Evolutionary conservation across 2,888 invertebrate genomes (phyloP), one percentile per base, ranked within the genome.

Genomic region (Nomada ruficornis): DNA sequence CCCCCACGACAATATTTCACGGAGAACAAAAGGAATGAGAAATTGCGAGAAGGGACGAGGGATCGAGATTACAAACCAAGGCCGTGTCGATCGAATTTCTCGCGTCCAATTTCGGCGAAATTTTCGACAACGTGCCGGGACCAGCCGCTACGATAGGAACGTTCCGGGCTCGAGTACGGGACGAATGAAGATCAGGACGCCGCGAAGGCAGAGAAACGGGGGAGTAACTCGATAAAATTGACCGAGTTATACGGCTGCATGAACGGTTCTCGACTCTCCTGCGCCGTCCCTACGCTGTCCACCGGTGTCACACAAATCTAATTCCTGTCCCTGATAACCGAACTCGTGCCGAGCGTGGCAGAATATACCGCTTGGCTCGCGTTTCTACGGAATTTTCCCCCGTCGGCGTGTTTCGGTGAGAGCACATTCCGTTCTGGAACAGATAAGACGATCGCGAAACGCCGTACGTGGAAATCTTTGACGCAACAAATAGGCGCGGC

Each of bases 201-300:
- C 71, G 84, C 65, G 75, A 78, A 82, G 82, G 77, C 75, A 77
- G 76, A 83, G 85, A 77, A 83, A 80, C 70, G 68, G 80, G 75
- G 50, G 42, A 60, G 82, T 89, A 88, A 89, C 82, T 89, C 83
- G 80, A 89, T 89, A 84, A 89, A 89, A 86, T 85, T 86, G 85
- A 85, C 86, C 84, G 67, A 87, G 80, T 89, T 89, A 87, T 70
- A 77, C 76, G 83, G 65, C 47, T 78, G 80, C 80, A 85, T 54
- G 84, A 77, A 47, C 77, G 64, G 26, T 55, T 57, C 26, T 57
- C 64, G 54, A 23, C 68, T 47, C 68, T 68, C 59, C 26, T 36
- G 55, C 80, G 54, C 26, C 76, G 47, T 73, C 82, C 54, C 74
- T 57, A 10, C 64, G 69, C 71, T 79, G 87, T 83, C 83, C 87